Conservation (phyloP, 2,113 vertebrate genomes). For the Saguinus imperator region DNA sequence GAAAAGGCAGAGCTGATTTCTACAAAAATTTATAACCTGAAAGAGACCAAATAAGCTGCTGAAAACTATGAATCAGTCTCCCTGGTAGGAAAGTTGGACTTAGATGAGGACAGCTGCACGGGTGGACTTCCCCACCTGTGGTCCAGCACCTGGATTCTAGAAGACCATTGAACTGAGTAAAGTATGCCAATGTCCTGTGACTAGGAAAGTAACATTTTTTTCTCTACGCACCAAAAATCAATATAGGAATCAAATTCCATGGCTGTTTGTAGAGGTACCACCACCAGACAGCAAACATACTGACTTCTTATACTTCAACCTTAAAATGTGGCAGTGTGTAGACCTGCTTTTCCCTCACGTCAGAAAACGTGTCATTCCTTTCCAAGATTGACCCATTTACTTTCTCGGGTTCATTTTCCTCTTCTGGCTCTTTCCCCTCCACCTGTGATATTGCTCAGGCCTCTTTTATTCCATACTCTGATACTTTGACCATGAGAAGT, state of each 20-base stretch:
- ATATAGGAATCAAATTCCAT: background rate
- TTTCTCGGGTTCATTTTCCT: background rate
- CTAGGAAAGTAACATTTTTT: background rate
- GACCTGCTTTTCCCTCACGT: background rate
- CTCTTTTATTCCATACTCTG: background rate
- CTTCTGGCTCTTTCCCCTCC: background rate
- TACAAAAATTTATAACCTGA: constrained; percentile 4
- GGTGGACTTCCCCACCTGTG: background rate
- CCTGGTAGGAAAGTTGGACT: background rate
- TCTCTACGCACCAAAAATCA: background rate
- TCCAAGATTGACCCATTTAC: background rate
- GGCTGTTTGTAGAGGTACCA: background rate
- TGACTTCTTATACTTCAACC: background rate
- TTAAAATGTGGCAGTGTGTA: background rate
- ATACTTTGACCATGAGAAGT: background rate
- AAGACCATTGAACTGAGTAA: background rate
- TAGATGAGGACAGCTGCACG: background rate
- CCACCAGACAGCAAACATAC: background rate
- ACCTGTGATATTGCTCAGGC: background rate
- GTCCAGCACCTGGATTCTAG: background rate
- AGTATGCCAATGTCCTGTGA: background rate
- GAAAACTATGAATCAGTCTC: background rate
- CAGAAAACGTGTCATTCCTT: background rate
- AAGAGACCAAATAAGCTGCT: background rate
- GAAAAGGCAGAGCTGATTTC: constrained; percentile 9